Percentiles rank a stretch among this genome's conserved stretches.
phyloP scores from a whole-genome alignment of 1,140 invertebrate genomes.

The Anagrus nilaparvatae region DNA sequence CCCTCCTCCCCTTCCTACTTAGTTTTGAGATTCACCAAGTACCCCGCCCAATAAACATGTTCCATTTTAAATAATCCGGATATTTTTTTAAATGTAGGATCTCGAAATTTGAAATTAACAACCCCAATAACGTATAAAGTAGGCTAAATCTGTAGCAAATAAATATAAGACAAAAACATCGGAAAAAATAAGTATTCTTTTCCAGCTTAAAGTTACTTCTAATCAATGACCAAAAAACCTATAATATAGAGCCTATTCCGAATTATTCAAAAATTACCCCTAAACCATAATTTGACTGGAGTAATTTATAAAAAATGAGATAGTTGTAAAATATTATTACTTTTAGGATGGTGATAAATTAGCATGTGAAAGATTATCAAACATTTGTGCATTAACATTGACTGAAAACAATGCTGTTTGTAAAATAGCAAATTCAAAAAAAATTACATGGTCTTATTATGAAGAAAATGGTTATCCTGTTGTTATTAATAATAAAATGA shows the following conservation, averaged over 20 bases:
- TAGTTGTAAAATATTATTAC: conserved; percentile 24
- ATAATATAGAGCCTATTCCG: background rate
- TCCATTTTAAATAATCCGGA: no score
- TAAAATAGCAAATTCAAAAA: conserved; percentile 40
- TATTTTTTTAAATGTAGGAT: no score
- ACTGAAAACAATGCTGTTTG: conserved; percentile 45
- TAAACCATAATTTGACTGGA: conserved; percentile 2
- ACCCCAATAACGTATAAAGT: no score
- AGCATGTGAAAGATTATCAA: conserved; percentile 58
- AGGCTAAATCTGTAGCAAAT: no score
- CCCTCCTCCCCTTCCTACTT: no score
- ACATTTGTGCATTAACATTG: conserved; percentile 56
- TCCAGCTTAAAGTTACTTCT: no score
- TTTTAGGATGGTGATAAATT: conserved; percentile 42
- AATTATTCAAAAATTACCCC: conserved; percentile 7
- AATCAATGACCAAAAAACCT: no score
- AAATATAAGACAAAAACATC: no score
- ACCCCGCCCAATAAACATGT: no score
- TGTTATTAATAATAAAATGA: conserved; percentile 41
- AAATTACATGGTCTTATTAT: conserved; percentile 49
- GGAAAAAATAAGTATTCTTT: no score
- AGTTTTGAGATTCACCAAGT: no score
- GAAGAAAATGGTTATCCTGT: conserved; percentile 37
- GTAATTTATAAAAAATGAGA: conserved; percentile 6
- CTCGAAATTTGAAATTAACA: no score